phyloP scores from a whole-genome alignment of 2,113 vertebrate species.

The Vicugna pacos region DNA sequence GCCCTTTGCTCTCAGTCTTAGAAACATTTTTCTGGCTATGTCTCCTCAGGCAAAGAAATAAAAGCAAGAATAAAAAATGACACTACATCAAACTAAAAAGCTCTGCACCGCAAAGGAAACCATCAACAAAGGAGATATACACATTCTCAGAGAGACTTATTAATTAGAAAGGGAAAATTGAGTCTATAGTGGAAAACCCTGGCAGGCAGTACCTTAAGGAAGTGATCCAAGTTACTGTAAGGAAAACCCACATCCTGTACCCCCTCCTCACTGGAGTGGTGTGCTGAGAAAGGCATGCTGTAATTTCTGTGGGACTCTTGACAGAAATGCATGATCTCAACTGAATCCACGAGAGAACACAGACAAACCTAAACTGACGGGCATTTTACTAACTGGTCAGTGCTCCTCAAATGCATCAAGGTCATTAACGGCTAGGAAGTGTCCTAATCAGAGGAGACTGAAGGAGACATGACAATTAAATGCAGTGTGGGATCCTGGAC shows the following conservation, averaged over 20 bases:
- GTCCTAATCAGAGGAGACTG: background rate
- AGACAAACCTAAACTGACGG: background rate
- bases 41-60: background rate
- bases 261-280: background rate
- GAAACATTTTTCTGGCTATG: background rate
- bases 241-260: background rate
- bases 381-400: background rate
- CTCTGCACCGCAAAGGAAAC: background rate
- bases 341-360: background rate
- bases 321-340: background rate
- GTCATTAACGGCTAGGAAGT: background rate
- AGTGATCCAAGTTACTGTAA: background rate
- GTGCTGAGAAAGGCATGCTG: background rate
- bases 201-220: background rate
- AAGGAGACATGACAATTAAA: background rate
- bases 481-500: background rate
- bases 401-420: background rate
- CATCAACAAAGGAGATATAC: background rate
- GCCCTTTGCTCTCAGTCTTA: background rate
- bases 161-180: background rate
- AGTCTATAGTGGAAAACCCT: background rate
- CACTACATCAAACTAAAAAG: background rate
- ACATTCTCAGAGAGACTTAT: background rate
- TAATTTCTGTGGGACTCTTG: background rate
- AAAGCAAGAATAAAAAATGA: background rate